phyloP scores from a whole-genome alignment of 2,888 invertebrate species.

The Polymixis flavicincta region DNA sequence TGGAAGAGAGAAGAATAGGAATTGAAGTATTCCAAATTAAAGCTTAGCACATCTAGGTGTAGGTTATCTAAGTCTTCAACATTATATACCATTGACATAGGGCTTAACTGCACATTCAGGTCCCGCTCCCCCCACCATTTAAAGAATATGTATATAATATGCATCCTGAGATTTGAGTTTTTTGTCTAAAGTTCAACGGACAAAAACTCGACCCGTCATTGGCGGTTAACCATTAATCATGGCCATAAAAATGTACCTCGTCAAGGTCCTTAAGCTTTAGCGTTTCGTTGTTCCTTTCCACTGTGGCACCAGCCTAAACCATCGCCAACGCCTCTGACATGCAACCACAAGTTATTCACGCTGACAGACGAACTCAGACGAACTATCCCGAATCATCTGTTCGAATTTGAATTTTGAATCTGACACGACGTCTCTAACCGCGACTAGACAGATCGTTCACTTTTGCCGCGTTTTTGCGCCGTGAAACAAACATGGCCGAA shows the following conservation, averaged over 20 bases:
- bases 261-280: slow-evolving; percentile 10
- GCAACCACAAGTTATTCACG: slow-evolving; percentile 68
- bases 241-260: neutral
- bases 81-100: slow-evolving; percentile 34
- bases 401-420: slow-evolving; percentile 74
- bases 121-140: slow-evolving; percentile 29
- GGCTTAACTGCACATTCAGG: neutral
- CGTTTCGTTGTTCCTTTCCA: slow-evolving; percentile 47
- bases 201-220: neutral
- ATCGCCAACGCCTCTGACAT: slow-evolving; percentile 63
- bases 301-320: slow-evolving; percentile 39
- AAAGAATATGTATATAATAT: neutral
- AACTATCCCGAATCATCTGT: slow-evolving; percentile 72
- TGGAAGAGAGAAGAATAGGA: neutral
- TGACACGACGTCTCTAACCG: slow-evolving; percentile 69
- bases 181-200: neutral
- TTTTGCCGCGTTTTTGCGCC: slow-evolving; percentile 83
- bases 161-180: neutral
- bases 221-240: neutral
- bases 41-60: neutral
- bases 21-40: neutral
- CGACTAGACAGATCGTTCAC: slow-evolving; percentile 75
- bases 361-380: slow-evolving; percentile 64
- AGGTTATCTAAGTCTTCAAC: neutral
- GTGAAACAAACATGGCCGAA: slow-evolving; percentile 87